Base-by-base conservation (phyloP, 1,140 invertebrate species). In the Acromyrmex heyeri region DNA sequence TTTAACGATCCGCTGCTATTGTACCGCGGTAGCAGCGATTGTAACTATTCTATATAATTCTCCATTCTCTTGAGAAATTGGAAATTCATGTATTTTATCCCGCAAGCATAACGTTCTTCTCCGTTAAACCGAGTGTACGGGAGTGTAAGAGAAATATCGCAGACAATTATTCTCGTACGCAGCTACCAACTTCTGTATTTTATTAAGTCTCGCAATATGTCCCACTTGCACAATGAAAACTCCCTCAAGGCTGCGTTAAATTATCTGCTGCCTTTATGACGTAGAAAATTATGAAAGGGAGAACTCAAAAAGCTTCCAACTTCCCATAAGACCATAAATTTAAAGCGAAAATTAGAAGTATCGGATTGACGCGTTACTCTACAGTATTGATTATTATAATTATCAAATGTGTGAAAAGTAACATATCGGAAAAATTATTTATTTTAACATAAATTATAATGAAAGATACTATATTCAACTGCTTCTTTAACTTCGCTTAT, bases 11-110 rank as follows among this genome's bases (percentile, higher is more conserved):
- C 24, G 72, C 18, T 30, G n/a, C 7, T 48, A 48, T 57, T n/a
- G 34, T 67, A 30, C 50, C 16, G 14, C 8, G 14, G 7, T 34
- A 27, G 10, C 24, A n/a, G 44, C 61, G n/a, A 21, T 8, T 5
- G 34, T 18, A 64, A 24, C 57, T 18, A 10, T 44, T 44, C 2
- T 44, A 44, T 44, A 44, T 48, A 44, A 44, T 77, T 77, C 2
- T n/a, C 38, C 8, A 38, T 24, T 59, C 34, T 7, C 50, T 27
- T 16, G 48, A 70, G 65, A 81, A 72, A 81, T 81, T 38, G 65
- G 10, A 81, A 81, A 72, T 16, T 24, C 16, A 21, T 44, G 34
- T 81, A 81, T 72, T 81, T 81, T 30, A 70, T 18, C 30, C 21
- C 34, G 24, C 44, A 27, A 70, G 21, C 18, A 72, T 81, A 57